These are phyloP conservation scores for Albula glossodonta DNA, from an alignment of 2,113 vertebrate species.

Conservation along the genomic window DNA sequence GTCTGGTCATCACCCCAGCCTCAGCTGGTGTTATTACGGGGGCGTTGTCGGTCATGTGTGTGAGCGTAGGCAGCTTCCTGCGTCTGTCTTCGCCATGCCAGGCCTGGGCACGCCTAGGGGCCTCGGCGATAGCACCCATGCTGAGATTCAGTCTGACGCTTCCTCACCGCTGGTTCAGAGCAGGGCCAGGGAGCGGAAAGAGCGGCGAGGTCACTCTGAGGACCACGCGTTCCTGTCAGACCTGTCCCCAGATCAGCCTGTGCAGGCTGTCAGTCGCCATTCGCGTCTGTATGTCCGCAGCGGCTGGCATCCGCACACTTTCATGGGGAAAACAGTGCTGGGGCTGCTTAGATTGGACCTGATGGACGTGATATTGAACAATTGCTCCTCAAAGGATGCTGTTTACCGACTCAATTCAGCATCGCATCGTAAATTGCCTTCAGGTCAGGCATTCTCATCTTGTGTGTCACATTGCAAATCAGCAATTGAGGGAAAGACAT, in stretches of 20 bases:
- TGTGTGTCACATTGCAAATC: not conserved
- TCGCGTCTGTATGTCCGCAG: conserved; percentile 51
- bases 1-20: not conserved
- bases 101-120: not conserved
- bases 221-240: not conserved
- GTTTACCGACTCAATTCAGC: not conserved
- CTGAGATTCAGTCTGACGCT: not conserved
- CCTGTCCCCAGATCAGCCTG: conserved; percentile 19
- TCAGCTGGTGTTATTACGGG: not conserved
- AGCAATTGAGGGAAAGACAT: not conserved
- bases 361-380: not conserved
- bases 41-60: not conserved
- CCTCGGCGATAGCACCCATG: not conserved
- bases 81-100: not conserved
- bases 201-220: not conserved
- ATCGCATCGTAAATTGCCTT: not conserved
- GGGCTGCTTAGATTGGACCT: conserved; percentile 37
- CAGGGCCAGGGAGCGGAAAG: not conserved
- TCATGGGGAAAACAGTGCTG: not conserved
- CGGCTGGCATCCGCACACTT: conserved; percentile 37
- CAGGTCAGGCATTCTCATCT: not conserved
- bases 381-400: not conserved
- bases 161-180: not conserved
- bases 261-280: conserved; percentile 44
- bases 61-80: not conserved